Conservation (phyloP, 2,888 invertebrate genomes). For the Hofmannophila pseudospretella region DNA sequence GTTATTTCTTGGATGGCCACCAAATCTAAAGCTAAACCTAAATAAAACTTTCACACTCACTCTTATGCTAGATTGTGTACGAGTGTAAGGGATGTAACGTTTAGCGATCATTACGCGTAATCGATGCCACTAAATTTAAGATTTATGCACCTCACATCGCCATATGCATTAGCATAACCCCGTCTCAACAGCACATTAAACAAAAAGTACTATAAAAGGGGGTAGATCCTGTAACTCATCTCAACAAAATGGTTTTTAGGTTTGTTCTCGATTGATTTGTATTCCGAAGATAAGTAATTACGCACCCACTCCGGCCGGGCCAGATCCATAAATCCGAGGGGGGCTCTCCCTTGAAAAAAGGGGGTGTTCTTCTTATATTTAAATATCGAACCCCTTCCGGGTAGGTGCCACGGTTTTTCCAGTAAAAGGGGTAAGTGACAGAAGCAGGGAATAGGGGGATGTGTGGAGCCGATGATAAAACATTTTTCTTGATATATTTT, state of each 20-base stretch:
- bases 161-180: too few species aligned
- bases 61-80: too few species aligned
- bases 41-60: too few species aligned
- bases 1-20: too few species aligned
- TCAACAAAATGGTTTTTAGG: slow-evolving; percentile 25
- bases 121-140: too few species aligned
- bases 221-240: not conserved
- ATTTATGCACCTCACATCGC: too few species aligned
- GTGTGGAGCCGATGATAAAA: slow-evolving; percentile 32
- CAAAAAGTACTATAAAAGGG: not conserved
- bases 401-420: slow-evolving; percentile 78
- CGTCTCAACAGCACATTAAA: slow-evolving; percentile 18
- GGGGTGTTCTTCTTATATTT: slow-evolving; percentile 78
- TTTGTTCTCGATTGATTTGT: slow-evolving; percentile 66
- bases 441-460: slow-evolving; percentile 52
- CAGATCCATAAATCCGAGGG: slow-evolving; percentile 74
- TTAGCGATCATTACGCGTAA: too few species aligned
- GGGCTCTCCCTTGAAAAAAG: slow-evolving; percentile 67
- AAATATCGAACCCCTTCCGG: slow-evolving; percentile 78
- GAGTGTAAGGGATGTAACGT: too few species aligned
- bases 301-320: slow-evolving; percentile 54
- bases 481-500: not conserved
- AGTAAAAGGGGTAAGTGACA: slow-evolving; percentile 78
- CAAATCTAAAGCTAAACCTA: too few species aligned
- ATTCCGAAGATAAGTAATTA: slow-evolving; percentile 77